Evolutionary conservation across 2,113 vertebrate genomes (phyloP).

Genomic region (Orientallactaga bullata): DNA sequence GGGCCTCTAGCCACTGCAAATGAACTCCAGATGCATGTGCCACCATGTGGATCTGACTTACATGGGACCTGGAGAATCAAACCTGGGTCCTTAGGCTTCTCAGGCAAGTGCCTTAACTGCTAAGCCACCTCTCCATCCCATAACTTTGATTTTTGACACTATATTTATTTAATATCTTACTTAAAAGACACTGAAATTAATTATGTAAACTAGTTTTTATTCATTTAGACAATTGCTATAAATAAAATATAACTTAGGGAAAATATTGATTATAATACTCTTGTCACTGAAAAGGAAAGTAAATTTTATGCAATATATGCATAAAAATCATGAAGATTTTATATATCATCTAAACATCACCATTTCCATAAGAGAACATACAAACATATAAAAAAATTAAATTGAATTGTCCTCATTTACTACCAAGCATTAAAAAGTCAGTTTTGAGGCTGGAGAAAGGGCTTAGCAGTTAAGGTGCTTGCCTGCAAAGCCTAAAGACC

Average conservation of each 20-base stretch:
- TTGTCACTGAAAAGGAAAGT: slow-evolving; percentile 34
- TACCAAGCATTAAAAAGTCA: slow-evolving; percentile 11
- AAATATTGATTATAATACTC: slow-evolving; percentile 36
- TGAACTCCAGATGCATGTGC: too few relatives aligned
- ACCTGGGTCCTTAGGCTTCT: too few relatives aligned
- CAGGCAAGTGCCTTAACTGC: too few relatives aligned
- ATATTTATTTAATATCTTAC: slow-evolving; percentile 7
- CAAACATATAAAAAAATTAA: not conserved
- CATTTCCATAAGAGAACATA: not conserved
- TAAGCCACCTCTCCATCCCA: too few relatives aligned
- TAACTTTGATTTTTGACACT: not conserved
- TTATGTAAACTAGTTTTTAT: not conserved
- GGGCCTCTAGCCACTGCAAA: too few relatives aligned
- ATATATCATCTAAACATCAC: not conserved
- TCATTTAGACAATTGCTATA: not conserved
- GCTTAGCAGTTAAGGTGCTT: too few relatives aligned
- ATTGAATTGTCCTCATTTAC: not conserved
- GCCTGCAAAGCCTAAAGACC: too few relatives aligned
- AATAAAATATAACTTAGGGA: slow-evolving; percentile 21
- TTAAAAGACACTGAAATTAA: slow-evolving; percentile 45
- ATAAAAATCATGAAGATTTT: slow-evolving; percentile 19
- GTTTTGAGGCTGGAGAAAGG: not conserved
- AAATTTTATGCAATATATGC: slow-evolving; percentile 11
- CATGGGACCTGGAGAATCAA: too few relatives aligned
- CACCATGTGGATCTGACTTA: too few relatives aligned